Base-by-base conservation (phyloP, 1,140 invertebrate species). In the Cydia strobilella region DNA sequence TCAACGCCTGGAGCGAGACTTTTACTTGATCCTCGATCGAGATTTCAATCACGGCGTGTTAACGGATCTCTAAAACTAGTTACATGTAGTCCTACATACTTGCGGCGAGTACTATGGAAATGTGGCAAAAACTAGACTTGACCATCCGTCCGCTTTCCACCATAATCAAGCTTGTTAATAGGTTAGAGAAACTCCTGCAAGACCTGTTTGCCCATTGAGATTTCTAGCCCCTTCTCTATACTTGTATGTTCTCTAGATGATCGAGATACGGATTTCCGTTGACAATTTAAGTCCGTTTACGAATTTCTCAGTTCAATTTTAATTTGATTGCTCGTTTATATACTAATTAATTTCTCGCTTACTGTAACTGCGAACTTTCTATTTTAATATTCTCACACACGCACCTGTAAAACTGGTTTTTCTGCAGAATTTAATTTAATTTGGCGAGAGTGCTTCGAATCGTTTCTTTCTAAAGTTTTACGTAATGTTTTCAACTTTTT, bases 101-200 rank as follows among this genome's bases (percentile, higher is more conserved):
- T 63, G 76, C 51, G 78, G 80, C 74, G 59, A 62, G 77, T 87
- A 83, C 81, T 84, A 85, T 84, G 80, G 87, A 79, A 82, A 82
- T 84, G 77, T 85, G 80, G 89, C 83, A 91, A 92, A 91, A 92
- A 91, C 87, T 89, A 79, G 87, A 86, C 82, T 76, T 76, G 71
- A 69, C 27, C 74, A 74, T 75, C 74, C 73, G 81, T 79, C 85
- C 81, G 87, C 90, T 92, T 92, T 92, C 86, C 82, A 87, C 87
- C 77, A 82, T 86, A 83, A 86, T 87, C 80, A 85, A 82, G 81
- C 85, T 87, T 86, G 81, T 91, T 89, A 86, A 89, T 86, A 81
- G 85, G 82, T 83, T 83, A 84, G 89, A 88, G 88, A 90, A 88
- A 90, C 82, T 83, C 82, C 74, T 76, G 73, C 69, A 62, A 80